Conservation (phyloP, 2,113 vertebrate species). For the Oxyura jamaicensis region DNA sequence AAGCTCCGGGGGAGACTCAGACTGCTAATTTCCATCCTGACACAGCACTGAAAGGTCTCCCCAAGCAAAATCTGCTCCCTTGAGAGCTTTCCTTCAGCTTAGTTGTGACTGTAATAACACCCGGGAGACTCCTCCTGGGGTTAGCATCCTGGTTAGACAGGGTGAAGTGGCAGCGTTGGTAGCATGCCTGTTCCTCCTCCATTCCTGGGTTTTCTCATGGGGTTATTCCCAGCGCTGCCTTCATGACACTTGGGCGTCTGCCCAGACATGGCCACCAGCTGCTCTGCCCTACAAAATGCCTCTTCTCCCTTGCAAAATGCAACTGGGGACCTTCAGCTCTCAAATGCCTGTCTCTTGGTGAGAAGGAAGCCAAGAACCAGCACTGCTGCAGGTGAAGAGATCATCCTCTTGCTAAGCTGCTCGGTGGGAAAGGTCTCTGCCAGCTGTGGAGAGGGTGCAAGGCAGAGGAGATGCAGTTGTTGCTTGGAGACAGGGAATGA, state of each 20-base stretch:
- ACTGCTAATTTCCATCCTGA: slow-evolving; percentile 24
- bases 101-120: neutral
- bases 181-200: neutral
- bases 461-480: slow-evolving; percentile 2
- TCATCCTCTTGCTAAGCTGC: neutral
- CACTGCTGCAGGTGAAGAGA: slow-evolving; percentile 21
- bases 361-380: neutral
- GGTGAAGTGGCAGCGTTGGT: neutral
- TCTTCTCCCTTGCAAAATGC: neutral
- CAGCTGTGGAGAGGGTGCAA: slow-evolving; percentile 35
- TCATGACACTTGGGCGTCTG: neutral
- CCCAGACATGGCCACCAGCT: neutral
- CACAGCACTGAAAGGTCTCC: neutral
- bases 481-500: slow-evolving; percentile 52
- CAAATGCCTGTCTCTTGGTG: neutral
- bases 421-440: neutral
- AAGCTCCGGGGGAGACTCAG: neutral
- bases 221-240: neutral
- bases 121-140: neutral
- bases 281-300: neutral
- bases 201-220: neutral
- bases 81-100: neutral
- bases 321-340: neutral
- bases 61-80: neutral
- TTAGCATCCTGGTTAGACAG: neutral